Base-by-base conservation (phyloP, 1,140 invertebrate species). In the Dendrolimus punctatus region DNA sequence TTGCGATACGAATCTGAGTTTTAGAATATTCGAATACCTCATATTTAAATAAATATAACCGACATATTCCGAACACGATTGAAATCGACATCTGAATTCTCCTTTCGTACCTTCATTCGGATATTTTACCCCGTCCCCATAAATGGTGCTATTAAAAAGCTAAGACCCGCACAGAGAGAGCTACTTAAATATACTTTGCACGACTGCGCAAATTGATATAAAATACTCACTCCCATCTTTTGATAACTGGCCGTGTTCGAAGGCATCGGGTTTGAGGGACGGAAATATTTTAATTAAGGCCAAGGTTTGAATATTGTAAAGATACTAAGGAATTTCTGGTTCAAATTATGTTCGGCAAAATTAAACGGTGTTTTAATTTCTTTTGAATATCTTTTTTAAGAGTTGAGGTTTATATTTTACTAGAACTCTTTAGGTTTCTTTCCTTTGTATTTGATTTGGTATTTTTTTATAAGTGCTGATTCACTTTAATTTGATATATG, bases 171-270 rank as follows among this genome's bases (percentile, higher is more conserved):
- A 54, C 53, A 65, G 62, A 64, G 68, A 66, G 67, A 68, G 61
- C 72, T 73, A 71, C 74, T 83, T 80, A 72, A 78, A 73, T 83
- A 83, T 80, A 80, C 77, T 76, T 76, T 68, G 80, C 77, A 83
- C 77, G 80, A 74, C 67, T 76, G 74, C 71, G 65, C 72, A 80
- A 80, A 83, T 83, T 83, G 77, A 80, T 83, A 81, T 83, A 80
- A 79, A 83, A 78, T 77, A 73, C 73, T 76, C 72, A 23, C 23
- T 23, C 23, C 23, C 66, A 69, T 71, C 71, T 72, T 70, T 73
- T 76, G 66, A 68, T 70, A 67, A 73, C 71, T 63, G 64, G 45
- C 40, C 57, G 40, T 40, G 42, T 8, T 9, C 39, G 53, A 40
- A 44, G 48, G 40, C 39, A n/a, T 50, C 43, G 9, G 8, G 23